These are phyloP conservation scores for Chondrilla cf. caribensis DNA, from an alignment of 37 sponge, comb jelly and placozoan genomes.

Conservation along the genomic window DNA sequence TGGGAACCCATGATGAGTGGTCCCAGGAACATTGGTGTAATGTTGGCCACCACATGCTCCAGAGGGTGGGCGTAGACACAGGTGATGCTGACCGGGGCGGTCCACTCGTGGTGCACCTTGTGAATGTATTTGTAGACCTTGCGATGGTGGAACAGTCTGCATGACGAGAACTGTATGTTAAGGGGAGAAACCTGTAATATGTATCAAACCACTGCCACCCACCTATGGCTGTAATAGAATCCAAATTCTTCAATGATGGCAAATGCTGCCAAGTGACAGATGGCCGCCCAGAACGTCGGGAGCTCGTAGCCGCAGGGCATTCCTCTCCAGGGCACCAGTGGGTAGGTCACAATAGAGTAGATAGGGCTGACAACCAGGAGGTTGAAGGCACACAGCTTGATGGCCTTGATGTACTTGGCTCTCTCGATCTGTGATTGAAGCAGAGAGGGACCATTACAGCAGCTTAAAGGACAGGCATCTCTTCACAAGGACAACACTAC, in stretches of 20 bases:
- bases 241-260: conserved; percentile 58
- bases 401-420: conserved; percentile 49
- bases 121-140: conserved; percentile 86
- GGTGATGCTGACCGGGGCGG: conserved; percentile 69
- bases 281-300: conserved; percentile 53
- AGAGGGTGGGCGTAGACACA: conserved; percentile 82
- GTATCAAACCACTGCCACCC: background rate
- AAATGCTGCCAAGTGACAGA: conserved; percentile 57
- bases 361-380: conserved; percentile 41
- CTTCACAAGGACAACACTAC: background rate
- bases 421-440: conserved; percentile 47
- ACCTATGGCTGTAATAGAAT: conserved; percentile 93
- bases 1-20: conserved; percentile 76
- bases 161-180: background rate
- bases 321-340: conserved; percentile 45
- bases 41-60: conserved; percentile 73
- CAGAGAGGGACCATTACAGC: no score
- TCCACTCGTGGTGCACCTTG: conserved; percentile 96
- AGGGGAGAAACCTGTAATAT: background rate
- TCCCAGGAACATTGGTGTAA: conserved; percentile 48
- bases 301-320: conserved; percentile 53
- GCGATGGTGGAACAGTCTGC: conserved; percentile 74
- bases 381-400: conserved; percentile 52
- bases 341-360: conserved; percentile 46
- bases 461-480: background rate